Conservation (phyloP, 2,113 vertebrate genomes). For the Ictidomys tridecemlineatus region DNA sequence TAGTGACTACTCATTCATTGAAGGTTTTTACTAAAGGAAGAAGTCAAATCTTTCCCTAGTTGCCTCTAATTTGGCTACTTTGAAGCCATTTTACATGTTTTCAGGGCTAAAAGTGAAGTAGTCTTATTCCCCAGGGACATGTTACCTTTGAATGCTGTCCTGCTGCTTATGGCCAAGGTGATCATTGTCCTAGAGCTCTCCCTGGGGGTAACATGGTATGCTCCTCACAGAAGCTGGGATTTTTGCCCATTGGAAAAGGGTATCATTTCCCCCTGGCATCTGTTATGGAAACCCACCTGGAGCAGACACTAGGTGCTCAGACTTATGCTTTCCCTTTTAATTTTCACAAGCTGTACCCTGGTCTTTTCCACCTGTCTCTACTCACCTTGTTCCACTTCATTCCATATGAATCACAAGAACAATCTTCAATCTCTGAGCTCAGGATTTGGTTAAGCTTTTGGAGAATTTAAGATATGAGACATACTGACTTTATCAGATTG, state of each 20-base stretch:
- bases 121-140: not conserved
- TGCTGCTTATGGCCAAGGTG: not conserved
- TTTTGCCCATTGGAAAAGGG: not conserved
- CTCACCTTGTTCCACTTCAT: not conserved
- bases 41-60: not conserved
- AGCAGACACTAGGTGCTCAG: not conserved
- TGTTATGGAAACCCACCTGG: not conserved
- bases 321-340: not conserved
- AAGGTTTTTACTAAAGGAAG: slow-evolving; percentile 11
- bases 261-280: not conserved
- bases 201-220: not conserved
- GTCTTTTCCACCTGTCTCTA: not conserved
- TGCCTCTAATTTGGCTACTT: not conserved
- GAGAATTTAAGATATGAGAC: not conserved
- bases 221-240: not conserved
- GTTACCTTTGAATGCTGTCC: not conserved
- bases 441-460: not conserved
- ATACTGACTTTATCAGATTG: not conserved
- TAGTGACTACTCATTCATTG: not conserved
- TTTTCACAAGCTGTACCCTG: not conserved
- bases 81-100: not conserved
- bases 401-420: not conserved
- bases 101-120: not conserved
- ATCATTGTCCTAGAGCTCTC: not conserved
- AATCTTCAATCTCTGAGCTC: not conserved